A percentile compares a stretch with the other conserved stretches of the same genome.
Conservation (phyloP, 64 coral and sea anemone genomes). For the Montipora foliosa region DNA sequence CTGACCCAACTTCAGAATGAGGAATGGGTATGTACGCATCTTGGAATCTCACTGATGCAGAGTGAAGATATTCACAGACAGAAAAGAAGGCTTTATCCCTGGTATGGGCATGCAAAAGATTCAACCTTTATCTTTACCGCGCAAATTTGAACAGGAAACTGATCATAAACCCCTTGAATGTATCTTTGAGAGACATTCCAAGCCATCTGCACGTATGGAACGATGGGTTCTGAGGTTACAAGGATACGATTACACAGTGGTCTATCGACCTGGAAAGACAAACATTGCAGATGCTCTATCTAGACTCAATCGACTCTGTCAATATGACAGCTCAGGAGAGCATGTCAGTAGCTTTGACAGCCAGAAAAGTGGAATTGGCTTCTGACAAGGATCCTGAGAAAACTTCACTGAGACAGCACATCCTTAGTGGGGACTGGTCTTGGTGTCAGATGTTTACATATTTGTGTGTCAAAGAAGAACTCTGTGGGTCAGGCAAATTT, state of each 20-base stretch:
- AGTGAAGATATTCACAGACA: neutral
- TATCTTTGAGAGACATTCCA: neutral
- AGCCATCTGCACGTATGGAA: neutral
- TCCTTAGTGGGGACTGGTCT: too few relatives aligned
- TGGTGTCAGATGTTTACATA: too few relatives aligned
- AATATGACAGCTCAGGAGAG: too few relatives aligned
- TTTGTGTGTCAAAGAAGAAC: too few relatives aligned
- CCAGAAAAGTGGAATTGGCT: too few relatives aligned
- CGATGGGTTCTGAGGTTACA: slow-evolving; percentile 7
- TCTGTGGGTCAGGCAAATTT: too few relatives aligned
- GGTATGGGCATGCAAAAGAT: too few relatives aligned
- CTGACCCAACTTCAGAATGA: slow-evolving; percentile 15
- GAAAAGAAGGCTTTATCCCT: neutral
- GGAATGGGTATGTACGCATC: slow-evolving; percentile 1
- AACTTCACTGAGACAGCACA: too few relatives aligned
- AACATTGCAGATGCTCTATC: slow-evolving; percentile 42
- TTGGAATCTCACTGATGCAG: slow-evolving; percentile 20
- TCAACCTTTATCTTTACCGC: too few relatives aligned
- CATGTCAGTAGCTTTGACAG: too few relatives aligned
- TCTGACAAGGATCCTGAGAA: too few relatives aligned
- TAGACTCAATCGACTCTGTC: too few relatives aligned
- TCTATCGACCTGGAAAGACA: slow-evolving; percentile 20
- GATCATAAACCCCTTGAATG: slow-evolving; percentile 18
- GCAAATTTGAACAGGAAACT: neutral
- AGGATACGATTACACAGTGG: neutral